Base-by-base conservation (phyloP, 2,797 vertebrate species). In the Amphiprion clarkii region DNA sequence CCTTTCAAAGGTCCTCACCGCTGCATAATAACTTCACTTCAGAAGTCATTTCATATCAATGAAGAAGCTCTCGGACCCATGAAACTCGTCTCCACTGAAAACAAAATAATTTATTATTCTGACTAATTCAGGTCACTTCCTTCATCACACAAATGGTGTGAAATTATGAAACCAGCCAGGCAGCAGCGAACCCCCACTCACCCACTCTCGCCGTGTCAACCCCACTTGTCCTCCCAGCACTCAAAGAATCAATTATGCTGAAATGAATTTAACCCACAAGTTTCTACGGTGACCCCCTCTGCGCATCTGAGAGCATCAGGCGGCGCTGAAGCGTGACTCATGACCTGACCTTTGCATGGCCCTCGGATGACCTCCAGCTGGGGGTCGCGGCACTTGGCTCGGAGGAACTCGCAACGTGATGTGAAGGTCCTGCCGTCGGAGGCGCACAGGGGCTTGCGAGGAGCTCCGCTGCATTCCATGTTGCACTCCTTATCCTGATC, bases 401-500 rank as follows among this genome's bases (percentile, higher is more conserved):
- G 93, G 17, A 96, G 97, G 89, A 98, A 99, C 91, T 99, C 98
- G 86, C 98, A 99, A 27, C 96, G 96, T 14, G 98, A 98, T 67
- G 96, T 91, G 92, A 99, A 99, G 84, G 97, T 99, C 87, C 98
- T 94, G 67, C 98, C 98, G 1, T 99, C 97, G 0, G 98, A 98
- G 6, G 97, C 98, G 1, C 98, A 99, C 36, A 98, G 94, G 0
- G 97, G 95, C 78, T 97, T 99, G 82, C 97, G 96, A 17, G 95
- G 90, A 42, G 95, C 92, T 51, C 95, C 95, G 6, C 91, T 91
- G 59, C 98, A 99, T 67, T 98, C 97, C 94, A 94, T 91, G 93
- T 95, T 97, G 89, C 98, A 99, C 88, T 99, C 97, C 79, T 95
- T 97, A 89, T 99, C 97, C 94, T 99, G 98, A 68, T 99, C 98